Evolutionary conservation across 2,113 vertebrate species (phyloP), one percentile per base, ranked within the genome.

Genomic region (Neoarius graeffei): DNA sequence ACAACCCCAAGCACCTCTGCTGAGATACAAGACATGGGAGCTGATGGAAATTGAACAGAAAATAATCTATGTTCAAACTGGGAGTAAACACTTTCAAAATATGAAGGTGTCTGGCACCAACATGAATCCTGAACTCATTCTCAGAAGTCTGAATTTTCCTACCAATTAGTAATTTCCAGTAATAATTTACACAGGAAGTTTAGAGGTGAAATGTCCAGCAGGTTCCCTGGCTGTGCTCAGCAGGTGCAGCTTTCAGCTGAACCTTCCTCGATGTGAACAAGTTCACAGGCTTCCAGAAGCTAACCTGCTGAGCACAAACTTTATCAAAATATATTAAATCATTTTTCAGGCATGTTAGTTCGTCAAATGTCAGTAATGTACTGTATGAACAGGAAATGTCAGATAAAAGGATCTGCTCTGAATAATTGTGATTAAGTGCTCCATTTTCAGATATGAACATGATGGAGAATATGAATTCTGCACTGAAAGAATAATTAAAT

Each of bases 161-260:
- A 76, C 7, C 35, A 50, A 20, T 23, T 19, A 73, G 17, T 73
- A 42, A 74, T 19, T 42, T 73, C 1, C 57, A 60, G 66, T 67
- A 27, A 67, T 42, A 42, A 42, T 42, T 42, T 42, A 42, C 42
- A 42, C 42, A 42, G 42, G 42, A 42, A 42, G 3, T 42, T 42
- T 42, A 81, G 84, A 48, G 3, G 19, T 13, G 80, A 83, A 71
- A 74, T 85, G 74, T 88, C 20, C 56, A 60, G 60, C 88, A 88
- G 87, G 83, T 83, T 82, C 88, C 64, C 85, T 74, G 7, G 52
- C 27, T 89, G 69, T 57, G 76, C 83, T 82, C 82, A 85, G 84
- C 84, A 89, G 84, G 50, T 88, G 19, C 17, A 74, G 48, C 20
- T 23, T 54, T 85, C 59, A 42, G 54, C 5, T 60, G 52, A 73